phyloP scores from a whole-genome alignment of 2,113 vertebrate genomes.

The Carlito syrichta region DNA sequence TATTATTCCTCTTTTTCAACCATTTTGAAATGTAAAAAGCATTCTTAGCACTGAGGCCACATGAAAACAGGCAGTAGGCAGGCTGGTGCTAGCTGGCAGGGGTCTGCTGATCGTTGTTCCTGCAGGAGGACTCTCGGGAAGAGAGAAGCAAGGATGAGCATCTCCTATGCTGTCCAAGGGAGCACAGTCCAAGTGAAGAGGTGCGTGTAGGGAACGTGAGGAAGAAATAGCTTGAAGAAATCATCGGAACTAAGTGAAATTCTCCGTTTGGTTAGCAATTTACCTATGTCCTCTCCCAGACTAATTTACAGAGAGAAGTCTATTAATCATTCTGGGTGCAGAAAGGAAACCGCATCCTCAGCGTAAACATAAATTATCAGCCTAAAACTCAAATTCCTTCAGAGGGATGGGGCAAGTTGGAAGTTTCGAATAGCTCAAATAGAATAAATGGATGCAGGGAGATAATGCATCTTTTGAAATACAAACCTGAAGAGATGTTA shows the following conservation, averaged over 20 bases:
- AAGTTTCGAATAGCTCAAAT: conserved; percentile 77
- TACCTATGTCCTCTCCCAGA: conserved; percentile 72
- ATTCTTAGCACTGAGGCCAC: background rate
- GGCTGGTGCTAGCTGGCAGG: too few relatives aligned
- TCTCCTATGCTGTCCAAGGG: background rate
- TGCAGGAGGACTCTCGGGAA: background rate
- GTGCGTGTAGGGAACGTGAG: background rate
- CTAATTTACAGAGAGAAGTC: conserved; percentile 81
- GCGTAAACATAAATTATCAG: conserved; percentile 84
- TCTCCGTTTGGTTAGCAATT: conserved; percentile 79
- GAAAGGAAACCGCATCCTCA: conserved; percentile 78
- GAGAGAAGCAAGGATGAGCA: too few relatives aligned
- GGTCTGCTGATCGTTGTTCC: background rate
- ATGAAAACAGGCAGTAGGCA: too few relatives aligned
- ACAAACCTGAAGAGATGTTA: conserved; percentile 83
- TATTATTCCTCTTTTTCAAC: conserved; percentile 15
- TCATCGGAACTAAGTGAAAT: conserved; percentile 70
- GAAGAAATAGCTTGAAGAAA: conserved; percentile 65
- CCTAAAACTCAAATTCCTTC: conserved; percentile 79
- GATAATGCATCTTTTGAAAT: conserved; percentile 82
- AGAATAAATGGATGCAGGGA: conserved; percentile 79
- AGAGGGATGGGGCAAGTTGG: conserved; percentile 54
- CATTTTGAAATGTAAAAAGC: background rate
- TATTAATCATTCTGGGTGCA: conserved; percentile 81
- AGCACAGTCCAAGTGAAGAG: background rate